Base-by-base conservation (phyloP, 2,888 invertebrate genomes). In the Chloroclysta siterata region DNA sequence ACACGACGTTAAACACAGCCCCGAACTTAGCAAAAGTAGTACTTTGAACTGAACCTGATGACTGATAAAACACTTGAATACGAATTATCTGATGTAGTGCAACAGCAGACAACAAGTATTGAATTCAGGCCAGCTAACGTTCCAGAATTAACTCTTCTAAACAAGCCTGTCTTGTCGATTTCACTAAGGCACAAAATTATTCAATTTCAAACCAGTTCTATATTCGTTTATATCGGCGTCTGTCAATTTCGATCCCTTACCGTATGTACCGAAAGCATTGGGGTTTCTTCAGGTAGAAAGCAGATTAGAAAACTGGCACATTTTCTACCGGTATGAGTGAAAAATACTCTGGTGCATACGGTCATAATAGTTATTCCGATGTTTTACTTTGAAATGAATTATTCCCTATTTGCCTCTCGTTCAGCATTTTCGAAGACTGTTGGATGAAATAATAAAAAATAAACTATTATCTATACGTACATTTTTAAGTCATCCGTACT, bases 161-260 rank as follows among this genome's bases (percentile, higher is more conserved):
- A 29, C 53, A 39, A 61, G 51, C 53, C 53, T 48, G 33, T 11
- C 7, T 36, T 58, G 61, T 60, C 56, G 56, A 64, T 60, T 60
- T 28, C 60, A 64, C 10, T 22, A 42, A 28, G 22, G 28, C 22
- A 42, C 60, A 53, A 65, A 54, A 59, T 62, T 52, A 59, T 62
- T 52, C 47, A 52, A 55, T 48, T 62, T 51, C 58, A 17, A 58
- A 48, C 41, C 53, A 58, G 51, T 66, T 62, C 65, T 66, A 59
- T 51, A 60, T 65, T 57, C 46, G 60, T 55, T 53, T 53, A 44
- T 53, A 52, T 53, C 60, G 53, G 28, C 44, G 53, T 53, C 56
- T 60, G 48, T 65, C 65, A 61, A 61, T 65, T 58, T 54, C 6
- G 46, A 60, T 53, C 44, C 41, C 57, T 44, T 39, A 53, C 5